These are phyloP conservation scores for Riparia riparia DNA, from an alignment of 2,113 vertebrate species.

Conservation along the genomic window DNA sequence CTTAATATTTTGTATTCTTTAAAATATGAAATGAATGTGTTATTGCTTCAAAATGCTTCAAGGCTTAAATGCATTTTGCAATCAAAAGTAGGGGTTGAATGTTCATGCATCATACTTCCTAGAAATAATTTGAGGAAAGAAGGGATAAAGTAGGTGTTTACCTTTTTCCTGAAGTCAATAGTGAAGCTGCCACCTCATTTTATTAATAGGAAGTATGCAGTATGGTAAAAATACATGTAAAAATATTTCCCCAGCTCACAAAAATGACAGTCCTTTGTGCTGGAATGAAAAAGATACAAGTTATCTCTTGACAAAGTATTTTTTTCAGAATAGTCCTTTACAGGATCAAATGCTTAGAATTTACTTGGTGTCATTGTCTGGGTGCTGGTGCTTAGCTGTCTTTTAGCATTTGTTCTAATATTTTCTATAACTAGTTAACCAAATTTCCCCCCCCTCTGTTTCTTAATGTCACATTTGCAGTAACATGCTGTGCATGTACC, in stretches of 20 bases:
- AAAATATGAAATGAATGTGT: background rate
- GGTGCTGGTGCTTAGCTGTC: background rate
- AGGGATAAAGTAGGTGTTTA: background rate
- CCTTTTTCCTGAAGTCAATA: background rate
- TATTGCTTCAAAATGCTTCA: background rate
- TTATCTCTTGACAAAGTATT: background rate
- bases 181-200: background rate
- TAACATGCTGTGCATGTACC: slow-evolving; percentile 33
- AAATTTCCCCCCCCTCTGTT: background rate
- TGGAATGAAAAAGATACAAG: background rate
- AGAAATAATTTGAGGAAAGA: background rate
- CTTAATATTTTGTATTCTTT: background rate
- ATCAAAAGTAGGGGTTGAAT: background rate
- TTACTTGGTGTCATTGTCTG: background rate
- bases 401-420: slow-evolving; percentile 8
- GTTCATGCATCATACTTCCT: background rate
- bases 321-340: background rate
- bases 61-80: background rate
- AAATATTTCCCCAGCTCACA: background rate
- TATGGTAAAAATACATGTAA: background rate
- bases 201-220: background rate
- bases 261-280: background rate
- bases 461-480: slow-evolving; percentile 37
- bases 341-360: background rate
- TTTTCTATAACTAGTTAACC: background rate